Base-by-base conservation (phyloP, 2,113 vertebrate species). In the Sminthopsis crassicaudata region DNA sequence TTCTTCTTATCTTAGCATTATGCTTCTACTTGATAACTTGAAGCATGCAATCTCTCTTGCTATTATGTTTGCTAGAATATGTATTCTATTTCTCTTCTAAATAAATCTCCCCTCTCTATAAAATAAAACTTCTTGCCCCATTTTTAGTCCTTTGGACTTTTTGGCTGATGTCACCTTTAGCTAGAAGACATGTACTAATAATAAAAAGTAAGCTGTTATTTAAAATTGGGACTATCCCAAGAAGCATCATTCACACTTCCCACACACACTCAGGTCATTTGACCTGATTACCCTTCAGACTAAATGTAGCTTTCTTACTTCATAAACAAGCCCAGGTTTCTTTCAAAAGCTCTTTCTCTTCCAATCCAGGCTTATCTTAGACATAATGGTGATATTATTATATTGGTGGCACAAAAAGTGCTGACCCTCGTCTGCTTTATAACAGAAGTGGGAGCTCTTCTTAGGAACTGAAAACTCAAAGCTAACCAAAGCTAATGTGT, bases 241-340 rank as follows among this genome's bases (percentile, higher is more conserved):
- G 95, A 97, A 93, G 52, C 2, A 30, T 90, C n/a, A 42, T 30
- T 89, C 23, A 90, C 76, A 46, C 92, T 94, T 97, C 51, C 94
- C 12, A 92, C 26, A 14, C 53, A 0, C 24, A 30, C 50, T 42
- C n/a, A 96, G 95, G 53, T 94, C 54, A 67, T 91, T 96, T 91
- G 92, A 90, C 51, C 53, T 55, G 53, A 89, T 25, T 36, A 90
- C 50, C 52, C 90, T 95, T 94, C 55, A 91, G 30, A 90, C 67
- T 84, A 84, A 84, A 91, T 91, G 25, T 3, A 90, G 50, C 84
- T 94, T 97, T 94, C 53, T 92, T 50, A 48, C 89, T 92, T 90
- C 53, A 90, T 92, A 93, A 94, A 91, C n/a, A 84, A n/a, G 67
- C n/a, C 42, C 36, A 23, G 67, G 8, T 76, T 84, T 19, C 22